Percentiles rank a stretch among this genome's conserved stretches.
phyloP scores from a whole-genome alignment of 2,113 vertebrate genomes.

The Hippocampus comes region DNA sequence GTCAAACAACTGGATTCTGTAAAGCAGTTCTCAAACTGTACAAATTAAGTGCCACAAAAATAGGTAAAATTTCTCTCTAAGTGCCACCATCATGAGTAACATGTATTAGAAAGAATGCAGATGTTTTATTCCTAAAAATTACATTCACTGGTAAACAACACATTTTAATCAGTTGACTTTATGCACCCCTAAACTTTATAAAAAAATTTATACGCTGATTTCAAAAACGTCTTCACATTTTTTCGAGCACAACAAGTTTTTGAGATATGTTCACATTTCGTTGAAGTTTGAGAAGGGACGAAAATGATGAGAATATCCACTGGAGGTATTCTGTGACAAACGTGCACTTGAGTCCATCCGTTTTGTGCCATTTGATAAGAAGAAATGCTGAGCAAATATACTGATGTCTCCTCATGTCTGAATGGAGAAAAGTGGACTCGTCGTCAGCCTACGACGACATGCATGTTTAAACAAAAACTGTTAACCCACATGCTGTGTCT shows the following conservation, averaged over 20 bases:
- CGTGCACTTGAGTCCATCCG: not conserved
- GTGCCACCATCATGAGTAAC: not conserved
- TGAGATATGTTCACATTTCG: too few species aligned
- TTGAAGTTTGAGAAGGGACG: too few species aligned
- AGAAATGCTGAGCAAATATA: not conserved
- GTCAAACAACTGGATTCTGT: not conserved
- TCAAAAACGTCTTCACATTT: too few species aligned
- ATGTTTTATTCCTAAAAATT: too few species aligned
- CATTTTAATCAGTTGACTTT: too few species aligned
- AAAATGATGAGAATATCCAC: not conserved
- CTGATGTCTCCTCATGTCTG: not conserved
- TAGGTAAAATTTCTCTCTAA: too few species aligned
- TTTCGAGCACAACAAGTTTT: too few species aligned
- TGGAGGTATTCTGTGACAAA: not conserved
- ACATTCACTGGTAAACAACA: too few species aligned
- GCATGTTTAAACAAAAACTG: not conserved
- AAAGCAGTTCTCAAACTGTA: not conserved
- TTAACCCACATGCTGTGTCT: conserved; percentile 14
- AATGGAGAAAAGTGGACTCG: not conserved
- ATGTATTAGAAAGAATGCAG: too few species aligned
- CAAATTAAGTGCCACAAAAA: too few species aligned
- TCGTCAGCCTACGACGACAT: not conserved
- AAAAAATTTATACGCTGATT: too few species aligned
- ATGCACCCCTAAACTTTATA: too few species aligned
- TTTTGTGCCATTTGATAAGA: not conserved